Evolutionary conservation across 2,888 invertebrate genomes (phyloP), one percentile per base, ranked within the genome.

Genomic region (Coremacera marginata): DNA sequence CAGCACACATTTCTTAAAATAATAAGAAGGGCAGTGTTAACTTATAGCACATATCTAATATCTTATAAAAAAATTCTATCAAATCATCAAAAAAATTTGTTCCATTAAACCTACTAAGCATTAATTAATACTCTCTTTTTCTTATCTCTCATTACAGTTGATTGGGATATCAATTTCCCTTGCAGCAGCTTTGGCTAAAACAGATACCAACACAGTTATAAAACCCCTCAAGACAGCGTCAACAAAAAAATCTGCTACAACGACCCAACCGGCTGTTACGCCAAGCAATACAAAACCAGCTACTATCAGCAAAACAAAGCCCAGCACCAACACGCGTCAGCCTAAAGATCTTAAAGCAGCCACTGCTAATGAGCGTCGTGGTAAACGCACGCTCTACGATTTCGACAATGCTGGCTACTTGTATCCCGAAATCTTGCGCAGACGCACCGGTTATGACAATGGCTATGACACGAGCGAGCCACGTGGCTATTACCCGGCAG

Each of bases 381-480:
- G 86, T 77, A 89, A 89, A 77, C 85, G 89, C 37, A 89, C 88
- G 7, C 83, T 89, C 31, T 87, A 84, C 60, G 85, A 88, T 71
- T 86, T 89, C 34, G 87, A 86, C 27, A 88, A 87, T 75, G 84
- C 87, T 7, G 86, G 86, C 0, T 87, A 82, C 31, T 82, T 88
- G 25, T 88, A 88, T 75, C 83, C 84, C 5, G 84, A 87, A 78
- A 83, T 86, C 51, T 84, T 86, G 14, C 84, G 84, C 22, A 80
- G 89, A 60, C 84, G 89, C 27, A 85, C 87, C 5, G 84, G 87
- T 1, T 82, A 83, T 37, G 80, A 81, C 70, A 80, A 82, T 65
- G 80, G 80, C 19, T 82, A 83, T 37, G n/a, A n/a, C n/a, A 80
- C 80, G n/a, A 78, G 82, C 2, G 65, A 83, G 27, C 80, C 81